A percentile compares a stretch with the other conserved stretches of the same genome.
These are phyloP conservation scores for Spisula solida DNA, from an alignment of 2,888 invertebrate species.

Conservation along the genomic window DNA sequence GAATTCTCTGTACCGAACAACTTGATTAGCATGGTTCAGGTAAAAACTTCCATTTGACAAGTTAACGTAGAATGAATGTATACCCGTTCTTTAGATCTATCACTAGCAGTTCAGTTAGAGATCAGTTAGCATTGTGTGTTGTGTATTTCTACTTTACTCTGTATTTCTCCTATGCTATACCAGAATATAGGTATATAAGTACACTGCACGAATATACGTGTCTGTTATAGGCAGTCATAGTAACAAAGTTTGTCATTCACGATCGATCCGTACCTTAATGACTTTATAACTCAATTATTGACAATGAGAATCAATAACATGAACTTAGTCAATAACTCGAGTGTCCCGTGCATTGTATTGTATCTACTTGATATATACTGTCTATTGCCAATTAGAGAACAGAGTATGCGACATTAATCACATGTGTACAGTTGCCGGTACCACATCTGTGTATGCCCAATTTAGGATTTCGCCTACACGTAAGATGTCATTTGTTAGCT, in stretches of 20 bases:
- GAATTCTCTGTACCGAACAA: too few species aligned
- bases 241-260: background rate
- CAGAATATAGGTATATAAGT: too few species aligned
- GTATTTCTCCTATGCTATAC: too few species aligned
- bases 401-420: background rate
- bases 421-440: background rate
- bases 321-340: background rate
- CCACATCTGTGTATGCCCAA: slow-evolving; percentile 1
- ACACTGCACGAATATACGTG: too few species aligned
- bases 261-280: background rate
- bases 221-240: background rate
- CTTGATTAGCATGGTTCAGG: too few species aligned
- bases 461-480: background rate
- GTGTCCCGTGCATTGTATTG: background rate
- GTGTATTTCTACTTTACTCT: too few species aligned
- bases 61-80: too few species aligned
- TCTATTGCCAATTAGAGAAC: background rate
- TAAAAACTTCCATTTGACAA: too few species aligned
- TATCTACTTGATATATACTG: background rate
- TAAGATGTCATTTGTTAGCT: background rate
- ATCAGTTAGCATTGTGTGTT: too few species aligned
- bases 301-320: background rate
- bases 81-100: too few species aligned
- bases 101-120: too few species aligned
- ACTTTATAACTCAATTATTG: background rate